Evolutionary conservation across 2,888 invertebrate genomes (phyloP), one percentile per base, ranked within the genome.

Genomic region (Noctua janthe): DNA sequence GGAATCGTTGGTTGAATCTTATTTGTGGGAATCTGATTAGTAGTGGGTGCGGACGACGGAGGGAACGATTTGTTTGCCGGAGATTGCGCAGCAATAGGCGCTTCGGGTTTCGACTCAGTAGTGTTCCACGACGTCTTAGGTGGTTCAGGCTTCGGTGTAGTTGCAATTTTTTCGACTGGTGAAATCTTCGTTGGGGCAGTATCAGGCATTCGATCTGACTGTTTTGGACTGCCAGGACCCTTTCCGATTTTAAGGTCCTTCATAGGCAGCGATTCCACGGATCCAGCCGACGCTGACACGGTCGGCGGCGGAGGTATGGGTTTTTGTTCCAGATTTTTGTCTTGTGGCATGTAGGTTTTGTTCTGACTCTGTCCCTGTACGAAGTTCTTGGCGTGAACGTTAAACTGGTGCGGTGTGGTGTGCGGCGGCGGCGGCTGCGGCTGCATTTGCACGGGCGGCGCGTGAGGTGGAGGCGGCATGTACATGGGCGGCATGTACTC

Each of bases 381-480:
- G 92, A 96, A 97, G 91, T 97, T 97, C 88, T 95, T 97, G 2
- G 97, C 97, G 84, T 97, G 96, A 13, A 97, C 97, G 83, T 97
- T 97, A 92, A 97, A 95, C 91, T 97, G 95, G 88, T 97, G 96
- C 39, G 96, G 94, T 71, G 90, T 90, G 29, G 93, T 89, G 66
- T 94, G 91, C 51, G 93, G 94, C 11, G 90, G 91, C 64, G 93
- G 95, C 71, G 95, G 95, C 74, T 95, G 94, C n/a, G 93, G 94
- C 39, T 92, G 95, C 73, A 94, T 93, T 3, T 90, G 95, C 75
- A 95, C 91, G 23, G 92, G 95, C 87, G 94, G 93, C 20, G 93
- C 94, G 81, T 95, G 96, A 29, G 93, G 95, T 3, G 95, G 95
- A 0, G 95, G 96, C 4, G 95, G 96, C 29, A 96, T 88, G 87